A percentile compares a stretch with the other conserved stretches of the same genome.
Evolutionary conservation across 1,140 invertebrate species (phyloP).

Genomic region (Drosophila sproati): DNA sequence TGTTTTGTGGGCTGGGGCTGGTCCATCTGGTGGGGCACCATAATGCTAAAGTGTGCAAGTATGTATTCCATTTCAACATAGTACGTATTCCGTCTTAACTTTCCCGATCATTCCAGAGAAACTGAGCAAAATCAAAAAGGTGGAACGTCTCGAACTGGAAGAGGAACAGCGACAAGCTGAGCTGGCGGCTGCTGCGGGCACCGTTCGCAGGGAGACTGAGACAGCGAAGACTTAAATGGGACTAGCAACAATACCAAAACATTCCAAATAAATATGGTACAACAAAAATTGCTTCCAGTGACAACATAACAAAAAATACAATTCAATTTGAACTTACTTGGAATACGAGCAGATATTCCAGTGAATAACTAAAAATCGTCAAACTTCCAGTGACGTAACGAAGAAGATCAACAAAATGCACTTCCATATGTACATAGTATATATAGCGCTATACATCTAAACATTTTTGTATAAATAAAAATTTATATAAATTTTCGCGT

Average conservation of each 20-base stretch:
- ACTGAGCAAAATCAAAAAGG: slow-evolving; percentile 82
- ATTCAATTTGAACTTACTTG: slow-evolving; percentile 70
- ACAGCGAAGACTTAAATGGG: slow-evolving; percentile 63
- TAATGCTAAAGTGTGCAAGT: slow-evolving; percentile 92
- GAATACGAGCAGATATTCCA: slow-evolving; percentile 33
- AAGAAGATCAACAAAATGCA: slow-evolving; percentile 12
- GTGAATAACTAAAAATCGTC: slow-evolving; percentile 27
- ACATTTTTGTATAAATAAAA: slow-evolving; percentile 23
- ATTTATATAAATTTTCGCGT: slow-evolving; percentile 35
- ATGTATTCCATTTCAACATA: slow-evolving; percentile 66
- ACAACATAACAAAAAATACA: slow-evolving; percentile 29
- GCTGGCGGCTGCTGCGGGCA: slow-evolving; percentile 56
- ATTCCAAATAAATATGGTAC: slow-evolving; percentile 50
- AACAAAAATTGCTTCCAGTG: slow-evolving; percentile 58
- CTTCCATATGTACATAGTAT: slow-evolving; percentile 46
- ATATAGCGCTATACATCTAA: slow-evolving; percentile 14
- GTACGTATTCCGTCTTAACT: not conserved
- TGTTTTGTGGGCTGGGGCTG: slow-evolving; percentile 98
- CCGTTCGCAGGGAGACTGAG: slow-evolving; percentile 48
- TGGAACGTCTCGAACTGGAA: slow-evolving; percentile 79
- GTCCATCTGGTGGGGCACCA: slow-evolving; percentile 98
- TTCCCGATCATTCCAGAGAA: slow-evolving; percentile 51
- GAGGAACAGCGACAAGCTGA: slow-evolving; percentile 80
- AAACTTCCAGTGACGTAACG: slow-evolving; percentile 42
- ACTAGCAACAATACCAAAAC: slow-evolving; percentile 16